Conservation (phyloP, 2,797 vertebrate species). For the Malurus splendens region DNA sequence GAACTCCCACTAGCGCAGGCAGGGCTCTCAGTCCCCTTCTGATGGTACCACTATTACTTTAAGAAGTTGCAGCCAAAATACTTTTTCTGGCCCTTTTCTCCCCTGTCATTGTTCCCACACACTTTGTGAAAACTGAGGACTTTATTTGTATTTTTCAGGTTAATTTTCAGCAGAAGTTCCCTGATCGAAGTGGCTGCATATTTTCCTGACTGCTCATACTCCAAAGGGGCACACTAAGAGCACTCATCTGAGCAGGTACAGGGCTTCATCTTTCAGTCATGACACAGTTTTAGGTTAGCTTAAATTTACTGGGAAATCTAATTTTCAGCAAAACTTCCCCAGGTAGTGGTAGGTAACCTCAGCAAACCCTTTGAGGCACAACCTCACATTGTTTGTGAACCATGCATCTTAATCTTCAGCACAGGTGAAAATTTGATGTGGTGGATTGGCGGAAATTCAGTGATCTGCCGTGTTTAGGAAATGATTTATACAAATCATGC, state of each 20-base stretch:
- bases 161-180: slow-evolving; percentile 13
- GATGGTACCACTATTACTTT: background rate
- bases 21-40: background rate
- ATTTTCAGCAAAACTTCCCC: background rate
- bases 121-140: background rate
- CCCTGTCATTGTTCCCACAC: background rate
- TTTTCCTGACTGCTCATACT: background rate
- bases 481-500: background rate
- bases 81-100: background rate
- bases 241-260: background rate
- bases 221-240: background rate
- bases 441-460: background rate
- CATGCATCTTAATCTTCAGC: background rate
- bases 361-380: background rate
- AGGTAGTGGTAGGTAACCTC: background rate
- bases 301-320: background rate
- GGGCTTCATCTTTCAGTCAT: background rate
- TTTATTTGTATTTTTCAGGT: slow-evolving; percentile 9
- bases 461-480: background rate
- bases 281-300: background rate
- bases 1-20: rapidly evolving
- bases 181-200: background rate
- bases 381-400: background rate
- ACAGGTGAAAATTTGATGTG: background rate
- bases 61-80: background rate